Percentiles rank a stretch among this genome's conserved stretches.
These are phyloP conservation scores for Agrilus biguttatus DNA, from an alignment of 2,888 invertebrate species.

Conservation along the genomic window DNA sequence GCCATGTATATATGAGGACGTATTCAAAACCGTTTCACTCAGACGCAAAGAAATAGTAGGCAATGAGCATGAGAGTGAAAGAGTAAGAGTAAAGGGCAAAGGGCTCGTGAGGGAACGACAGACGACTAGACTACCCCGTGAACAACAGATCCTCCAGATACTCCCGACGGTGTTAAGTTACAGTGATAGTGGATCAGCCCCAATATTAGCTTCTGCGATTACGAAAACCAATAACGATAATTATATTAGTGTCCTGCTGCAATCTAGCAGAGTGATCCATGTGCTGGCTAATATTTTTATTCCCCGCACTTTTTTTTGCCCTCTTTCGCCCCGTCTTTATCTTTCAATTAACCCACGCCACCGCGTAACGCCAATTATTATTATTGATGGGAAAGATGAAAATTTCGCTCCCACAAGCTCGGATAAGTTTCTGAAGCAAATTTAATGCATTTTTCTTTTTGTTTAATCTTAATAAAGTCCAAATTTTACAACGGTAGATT, in stretches of 20 bases:
- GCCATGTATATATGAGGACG: not conserved
- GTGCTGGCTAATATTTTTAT: conserved; percentile 15
- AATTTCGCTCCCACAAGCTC: no score
- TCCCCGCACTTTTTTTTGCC: not conserved
- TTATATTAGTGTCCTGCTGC: conserved; percentile 35
- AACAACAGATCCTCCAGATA: conserved; percentile 22
- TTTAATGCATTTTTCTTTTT: no score
- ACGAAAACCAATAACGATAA: conserved; percentile 35
- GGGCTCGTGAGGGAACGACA: conserved; percentile 8
- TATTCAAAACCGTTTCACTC: not conserved
- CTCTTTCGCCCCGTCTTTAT: not conserved
- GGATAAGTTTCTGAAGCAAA: no score
- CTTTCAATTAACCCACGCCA: no score
- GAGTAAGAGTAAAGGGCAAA: no score
- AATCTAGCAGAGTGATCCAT: conserved; percentile 24
- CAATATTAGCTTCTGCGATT: conserved; percentile 26
- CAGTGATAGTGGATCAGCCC: conserved; percentile 20
- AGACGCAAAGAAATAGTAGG: not conserved
- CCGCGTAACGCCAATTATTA: no score
- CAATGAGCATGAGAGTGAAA: conserved; percentile 1
- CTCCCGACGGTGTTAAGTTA: conserved; percentile 25
- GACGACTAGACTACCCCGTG: conserved; percentile 24
- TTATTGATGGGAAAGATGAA: no score
- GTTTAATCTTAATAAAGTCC: no score
- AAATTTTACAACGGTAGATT: no score